phyloP scores from a whole-genome alignment of 2,113 vertebrate species.

The Cyanocitta stelleri region DNA sequence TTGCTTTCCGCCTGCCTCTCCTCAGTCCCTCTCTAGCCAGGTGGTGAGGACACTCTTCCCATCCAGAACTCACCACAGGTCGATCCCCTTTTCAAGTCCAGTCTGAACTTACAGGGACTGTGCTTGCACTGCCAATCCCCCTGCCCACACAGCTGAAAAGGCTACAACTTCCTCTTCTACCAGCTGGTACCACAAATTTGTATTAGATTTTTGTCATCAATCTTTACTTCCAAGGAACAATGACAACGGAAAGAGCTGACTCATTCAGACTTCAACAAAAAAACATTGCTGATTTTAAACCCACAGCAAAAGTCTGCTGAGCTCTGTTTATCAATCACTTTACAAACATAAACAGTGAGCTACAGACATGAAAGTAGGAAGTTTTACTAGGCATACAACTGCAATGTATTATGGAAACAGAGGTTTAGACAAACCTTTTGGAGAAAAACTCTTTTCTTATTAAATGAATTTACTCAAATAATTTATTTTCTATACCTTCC shows the following conservation, averaged over 20 bases:
- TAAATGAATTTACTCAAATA: background rate
- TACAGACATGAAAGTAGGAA: background rate
- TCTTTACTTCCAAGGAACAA: background rate
- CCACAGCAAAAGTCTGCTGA: background rate
- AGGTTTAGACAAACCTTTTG: background rate
- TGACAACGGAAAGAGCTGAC: background rate
- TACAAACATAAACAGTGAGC: background rate
- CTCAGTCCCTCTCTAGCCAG: background rate
- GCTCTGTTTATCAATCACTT: background rate
- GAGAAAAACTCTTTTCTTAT: background rate
- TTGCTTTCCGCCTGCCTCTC: background rate
- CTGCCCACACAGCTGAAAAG: background rate
- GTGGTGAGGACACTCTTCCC: background rate
- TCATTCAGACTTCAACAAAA: background rate
- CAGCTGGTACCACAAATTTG: background rate
- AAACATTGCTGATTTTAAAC: background rate
- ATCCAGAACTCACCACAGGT: no score
- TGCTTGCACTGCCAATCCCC: rapidly evolving
- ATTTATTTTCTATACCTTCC: background rate
- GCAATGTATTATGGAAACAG: background rate
- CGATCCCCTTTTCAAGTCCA: background rate
- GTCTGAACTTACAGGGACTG: background rate
- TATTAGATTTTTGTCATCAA: background rate
- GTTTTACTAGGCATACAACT: background rate
- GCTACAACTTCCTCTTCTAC: background rate